Evolutionary conservation across 2,888 invertebrate species (phyloP).

Genomic region (Heliconius hortense): DNA sequence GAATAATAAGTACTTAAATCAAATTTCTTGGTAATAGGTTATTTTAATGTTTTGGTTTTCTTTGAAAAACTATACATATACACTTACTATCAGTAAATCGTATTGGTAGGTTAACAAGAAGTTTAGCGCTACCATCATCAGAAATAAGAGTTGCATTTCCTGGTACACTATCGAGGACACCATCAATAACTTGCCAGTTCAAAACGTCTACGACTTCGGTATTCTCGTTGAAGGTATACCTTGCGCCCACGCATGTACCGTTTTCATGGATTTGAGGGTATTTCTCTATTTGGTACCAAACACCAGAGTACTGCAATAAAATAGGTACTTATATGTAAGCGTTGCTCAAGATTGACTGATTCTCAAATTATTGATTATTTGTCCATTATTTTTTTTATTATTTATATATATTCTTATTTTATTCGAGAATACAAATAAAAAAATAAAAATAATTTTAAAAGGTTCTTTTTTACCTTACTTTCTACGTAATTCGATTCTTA

Average conservation of each 20-base stretch:
- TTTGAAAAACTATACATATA: not conserved
- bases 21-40: no score
- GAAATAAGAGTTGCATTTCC: conserved; percentile 57
- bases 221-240: conserved; percentile 52
- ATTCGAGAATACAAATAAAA: no score
- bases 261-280: conserved; percentile 58
- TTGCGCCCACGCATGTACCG: conserved; percentile 61
- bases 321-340: not conserved
- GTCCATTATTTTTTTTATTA: no score
- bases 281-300: conserved; percentile 68
- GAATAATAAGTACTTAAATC: no score
- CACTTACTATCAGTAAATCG: conserved; percentile 54
- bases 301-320: conserved; percentile 61
- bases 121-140: conserved; percentile 56
- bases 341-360: no score
- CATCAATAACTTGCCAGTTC: conserved; percentile 66
- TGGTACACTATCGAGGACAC: conserved; percentile 52
- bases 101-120: conserved; percentile 56
- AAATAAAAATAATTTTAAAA: no score
- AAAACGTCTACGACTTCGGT: conserved; percentile 56
- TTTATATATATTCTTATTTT: no score
- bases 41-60: not conserved
- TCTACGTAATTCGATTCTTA: no score
- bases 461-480: no score
- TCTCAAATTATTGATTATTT: no score